Base-by-base conservation (phyloP, 2,113 vertebrate species). In the Aviceda subcristata region DNA sequence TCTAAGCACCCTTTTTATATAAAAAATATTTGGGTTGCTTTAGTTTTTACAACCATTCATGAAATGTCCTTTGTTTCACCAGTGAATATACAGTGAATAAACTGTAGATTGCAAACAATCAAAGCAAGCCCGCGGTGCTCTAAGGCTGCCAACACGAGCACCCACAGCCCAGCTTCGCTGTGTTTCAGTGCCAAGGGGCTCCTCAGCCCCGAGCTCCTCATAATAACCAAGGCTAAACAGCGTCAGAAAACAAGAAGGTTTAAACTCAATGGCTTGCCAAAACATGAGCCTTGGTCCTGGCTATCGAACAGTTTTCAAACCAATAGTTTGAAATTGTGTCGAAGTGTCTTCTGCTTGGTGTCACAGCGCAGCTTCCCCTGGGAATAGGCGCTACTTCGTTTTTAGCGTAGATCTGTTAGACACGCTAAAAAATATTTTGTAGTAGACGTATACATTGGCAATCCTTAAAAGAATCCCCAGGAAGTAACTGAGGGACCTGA, bases 401-500 rank as follows among this genome's bases (percentile, higher is more conserved):
- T 88, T 97, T 7, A 91, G 53, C 0, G 34, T 55, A 15, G 84
- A 89, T 73, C 94, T 92, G 62, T 81, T 83, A 26, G 92, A 95
- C 60, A 95, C 78, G 50, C 82, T 79, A 15, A 96, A 97, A 84
- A 98, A 98, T 39, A 98, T 96, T 50, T 97, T 95, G 90, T 98
- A 98, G 95, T 98, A 98, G 56, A 98, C 51, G 97, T 98, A 98
- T 1, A 98, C 95, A 0, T 98, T 98, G 39, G 83, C 9, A n/a
- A 98, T 85, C 96, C 98, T 98, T 32, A 99, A 81, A 20, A 91
- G 67, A 57, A 94, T 91, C n/a, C 97, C 98, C 80, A 98, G 91
- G 82, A 55, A 64, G 56, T 96, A 94, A 69, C 94, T 97, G 92
- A 98, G 84, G 15, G 46, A 77, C 36, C 92, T 85, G 56, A 98